These are phyloP conservation scores for Syrrhaptes paradoxus DNA, from an alignment of 2,113 vertebrate species.

Conservation along the genomic window DNA sequence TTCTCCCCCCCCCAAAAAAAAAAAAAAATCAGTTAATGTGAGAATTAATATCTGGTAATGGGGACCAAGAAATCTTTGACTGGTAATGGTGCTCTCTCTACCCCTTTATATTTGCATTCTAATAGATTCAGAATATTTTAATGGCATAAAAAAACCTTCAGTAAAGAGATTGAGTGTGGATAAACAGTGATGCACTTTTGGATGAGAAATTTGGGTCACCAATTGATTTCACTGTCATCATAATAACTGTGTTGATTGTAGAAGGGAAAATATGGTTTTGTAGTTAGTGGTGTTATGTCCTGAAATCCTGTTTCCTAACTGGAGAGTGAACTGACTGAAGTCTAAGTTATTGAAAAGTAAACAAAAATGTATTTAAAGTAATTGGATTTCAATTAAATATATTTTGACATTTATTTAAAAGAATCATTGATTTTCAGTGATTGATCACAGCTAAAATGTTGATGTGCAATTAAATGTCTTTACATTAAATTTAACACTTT, in stretches of 20 bases:
- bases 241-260: neutral
- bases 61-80: slow-evolving; percentile 45
- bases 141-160: neutral
- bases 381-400: neutral
- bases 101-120: slow-evolving; percentile 57
- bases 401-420: neutral
- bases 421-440: slow-evolving; percentile 12
- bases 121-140: slow-evolving; percentile 52
- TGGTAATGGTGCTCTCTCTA: slow-evolving; percentile 49
- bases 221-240: neutral
- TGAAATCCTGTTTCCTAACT: neutral
- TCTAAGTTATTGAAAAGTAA: neutral
- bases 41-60: slow-evolving; percentile 62
- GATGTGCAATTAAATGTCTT: slow-evolving; percentile 18
- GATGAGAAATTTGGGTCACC: neutral
- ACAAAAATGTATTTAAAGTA: slow-evolving; percentile 31
- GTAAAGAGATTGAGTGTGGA: neutral
- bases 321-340: neutral
- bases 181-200: neutral
- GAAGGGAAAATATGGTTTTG: neutral
- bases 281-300: neutral
- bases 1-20: neutral
- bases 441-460: neutral
- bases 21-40: slow-evolving; percentile 46
- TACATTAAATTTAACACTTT: slow-evolving; percentile 33